Percentiles rank a stretch among this genome's conserved stretches.
Conservation (phyloP, 2,113 vertebrate species). For the Semicossyphus pulcher region DNA sequence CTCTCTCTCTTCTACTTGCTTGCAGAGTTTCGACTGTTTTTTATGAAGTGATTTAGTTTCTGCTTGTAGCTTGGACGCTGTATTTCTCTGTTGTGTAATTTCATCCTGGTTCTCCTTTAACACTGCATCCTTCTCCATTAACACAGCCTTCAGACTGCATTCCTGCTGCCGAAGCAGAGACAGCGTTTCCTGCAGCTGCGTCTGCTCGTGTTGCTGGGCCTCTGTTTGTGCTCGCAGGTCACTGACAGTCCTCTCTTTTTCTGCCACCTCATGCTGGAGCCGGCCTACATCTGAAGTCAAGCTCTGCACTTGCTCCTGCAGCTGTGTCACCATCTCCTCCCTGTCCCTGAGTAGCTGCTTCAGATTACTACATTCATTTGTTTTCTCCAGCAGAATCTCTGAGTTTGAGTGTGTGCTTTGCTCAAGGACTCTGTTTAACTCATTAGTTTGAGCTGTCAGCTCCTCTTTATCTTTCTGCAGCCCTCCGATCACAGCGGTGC, state of each 20-base stretch:
- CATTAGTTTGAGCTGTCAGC: slow-evolving; percentile 69
- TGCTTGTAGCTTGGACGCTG: slow-evolving; percentile 53
- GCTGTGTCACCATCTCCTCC: slow-evolving; percentile 66
- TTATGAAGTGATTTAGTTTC: slow-evolving; percentile 74
- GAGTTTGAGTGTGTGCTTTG: slow-evolving; percentile 80
- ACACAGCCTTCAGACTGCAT: slow-evolving; percentile 65
- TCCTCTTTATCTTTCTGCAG: slow-evolving; percentile 81
- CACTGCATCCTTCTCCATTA: slow-evolving; percentile 64
- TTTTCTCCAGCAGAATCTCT: slow-evolving; percentile 82
- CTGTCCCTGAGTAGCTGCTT: slow-evolving; percentile 76
- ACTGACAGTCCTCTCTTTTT: slow-evolving; percentile 72
- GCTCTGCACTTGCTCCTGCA: slow-evolving; percentile 75
- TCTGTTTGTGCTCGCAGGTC: slow-evolving; percentile 68
- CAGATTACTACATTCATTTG: slow-evolving; percentile 80
- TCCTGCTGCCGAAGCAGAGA: slow-evolving; percentile 80
- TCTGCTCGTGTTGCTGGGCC: slow-evolving; percentile 69
- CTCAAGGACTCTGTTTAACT: slow-evolving; percentile 76
- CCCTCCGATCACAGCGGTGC: slow-evolving; percentile 59
- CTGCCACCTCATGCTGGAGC: slow-evolving; percentile 51
- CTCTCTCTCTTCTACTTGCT: slow-evolving; percentile 76
- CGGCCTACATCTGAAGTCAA: slow-evolving; percentile 75
- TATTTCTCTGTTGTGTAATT: slow-evolving; percentile 55
- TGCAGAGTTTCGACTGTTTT: slow-evolving; percentile 65
- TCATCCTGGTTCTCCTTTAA: slow-evolving; percentile 78
- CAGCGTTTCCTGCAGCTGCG: slow-evolving; percentile 75